These are phyloP conservation scores for Semicossyphus pulcher DNA, from an alignment of 2,113 vertebrate genomes.

Conservation along the genomic window DNA sequence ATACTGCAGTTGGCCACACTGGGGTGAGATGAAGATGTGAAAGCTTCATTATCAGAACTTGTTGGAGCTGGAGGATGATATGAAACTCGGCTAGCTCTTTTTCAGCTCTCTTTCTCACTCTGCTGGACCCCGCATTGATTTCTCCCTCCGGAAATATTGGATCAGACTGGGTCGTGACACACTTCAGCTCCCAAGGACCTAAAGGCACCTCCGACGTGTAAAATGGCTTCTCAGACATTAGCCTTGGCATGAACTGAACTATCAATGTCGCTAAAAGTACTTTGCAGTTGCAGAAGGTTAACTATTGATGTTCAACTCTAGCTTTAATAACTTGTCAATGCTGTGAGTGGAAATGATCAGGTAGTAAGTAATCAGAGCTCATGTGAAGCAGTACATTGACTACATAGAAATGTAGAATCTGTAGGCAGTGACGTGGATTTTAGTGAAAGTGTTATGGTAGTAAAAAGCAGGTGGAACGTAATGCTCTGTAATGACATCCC, in stretches of 20 bases:
- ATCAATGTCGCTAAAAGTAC: conserved; percentile 6
- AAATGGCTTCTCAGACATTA: conserved; percentile 37
- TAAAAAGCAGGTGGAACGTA: too few relatives aligned
- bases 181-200: conserved; percentile 25
- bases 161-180: conserved; percentile 61
- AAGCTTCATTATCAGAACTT: conserved; percentile 58
- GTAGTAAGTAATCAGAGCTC: too few relatives aligned
- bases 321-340: neutral
- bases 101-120: conserved; percentile 37
- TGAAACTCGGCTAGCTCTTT: conserved; percentile 33
- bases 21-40: conserved; percentile 39
- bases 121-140: conserved; percentile 51
- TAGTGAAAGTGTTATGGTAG: too few relatives aligned
- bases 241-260: neutral
- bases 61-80: conserved; percentile 32
- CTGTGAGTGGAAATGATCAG: neutral
- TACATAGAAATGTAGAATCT: too few relatives aligned
- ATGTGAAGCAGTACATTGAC: too few relatives aligned
- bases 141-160: conserved; percentile 47
- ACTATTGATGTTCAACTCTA: neutral
- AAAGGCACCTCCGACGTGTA: conserved; percentile 12
- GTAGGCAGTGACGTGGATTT: too few relatives aligned
- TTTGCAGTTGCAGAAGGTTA: neutral
- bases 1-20: conserved; percentile 13
- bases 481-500: too few relatives aligned